Evolutionary conservation across 1,140 invertebrate genomes (phyloP).

Genomic region (Macrotrachela quadricornifera): DNA sequence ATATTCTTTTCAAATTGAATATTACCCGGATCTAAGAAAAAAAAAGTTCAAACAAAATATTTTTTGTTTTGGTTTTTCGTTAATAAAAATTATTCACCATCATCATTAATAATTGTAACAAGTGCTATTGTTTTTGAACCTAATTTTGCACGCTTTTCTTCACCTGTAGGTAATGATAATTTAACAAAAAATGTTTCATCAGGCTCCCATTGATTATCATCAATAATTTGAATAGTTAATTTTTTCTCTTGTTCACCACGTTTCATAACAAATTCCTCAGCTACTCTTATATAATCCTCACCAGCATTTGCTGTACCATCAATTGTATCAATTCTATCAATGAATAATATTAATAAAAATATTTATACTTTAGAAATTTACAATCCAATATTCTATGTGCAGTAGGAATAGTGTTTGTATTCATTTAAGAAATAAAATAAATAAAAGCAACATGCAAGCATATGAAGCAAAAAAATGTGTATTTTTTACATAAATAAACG

Average conservation of each 20-base stretch:
- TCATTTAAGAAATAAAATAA: too few species aligned
- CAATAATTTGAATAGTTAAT: constrained; percentile 39
- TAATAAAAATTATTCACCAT: constrained; percentile 27
- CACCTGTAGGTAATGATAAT: constrained; percentile 13
- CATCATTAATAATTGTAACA: constrained; percentile 43
- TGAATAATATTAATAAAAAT: background rate
- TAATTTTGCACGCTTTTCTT: constrained; percentile 20
- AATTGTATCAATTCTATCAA: constrained; percentile 37
- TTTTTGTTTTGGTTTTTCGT: too few species aligned
- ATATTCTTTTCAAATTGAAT: too few species aligned
- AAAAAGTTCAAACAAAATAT: too few species aligned
- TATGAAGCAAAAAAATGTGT: too few species aligned
- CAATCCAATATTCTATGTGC: too few species aligned
- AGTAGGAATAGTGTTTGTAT: too few species aligned
- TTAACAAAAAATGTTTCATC: constrained; percentile 42
- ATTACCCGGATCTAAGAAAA: too few species aligned
- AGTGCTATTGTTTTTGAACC: constrained; percentile 40
- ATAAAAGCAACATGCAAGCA: too few species aligned
- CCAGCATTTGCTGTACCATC: constrained; percentile 39
- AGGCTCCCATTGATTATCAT: constrained; percentile 44
- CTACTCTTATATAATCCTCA: constrained; percentile 38
- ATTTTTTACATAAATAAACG: too few species aligned
- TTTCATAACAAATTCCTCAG: constrained; percentile 37
- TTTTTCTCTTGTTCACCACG: constrained; percentile 34
- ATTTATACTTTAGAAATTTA: too few species aligned